Base-by-base conservation (phyloP, 2,888 invertebrate species). In the Slavum lentiscoides region DNA sequence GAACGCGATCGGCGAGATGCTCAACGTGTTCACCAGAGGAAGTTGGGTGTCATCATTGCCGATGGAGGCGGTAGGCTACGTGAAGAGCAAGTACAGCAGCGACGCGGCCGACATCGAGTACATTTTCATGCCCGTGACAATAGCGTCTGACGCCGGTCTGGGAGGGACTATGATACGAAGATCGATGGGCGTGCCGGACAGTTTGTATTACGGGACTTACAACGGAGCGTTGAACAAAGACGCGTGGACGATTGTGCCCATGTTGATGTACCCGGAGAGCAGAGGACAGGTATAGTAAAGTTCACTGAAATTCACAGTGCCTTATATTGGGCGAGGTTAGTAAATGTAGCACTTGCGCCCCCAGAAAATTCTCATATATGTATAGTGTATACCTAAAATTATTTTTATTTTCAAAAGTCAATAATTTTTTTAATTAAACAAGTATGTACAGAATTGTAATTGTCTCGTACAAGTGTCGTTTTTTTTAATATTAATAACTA, bases 41-140 rank as follows among this genome's bases (percentile, higher is more conserved):
- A 85, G 86, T 9, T 86, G 85, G 11, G 83, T 86, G 75, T 86
- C 87, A 0, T 85, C 86, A 5, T 83, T 87, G 19, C 88, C 88
- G 4, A 87, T 87, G 5, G 87, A 88, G 84, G 88, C 86, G 0
- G 84, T 88, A 5, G 88, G 87, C 2, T 88, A 88, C 83, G 85
- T 88, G 39, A 86, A 86, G 59, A 84, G 84, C 11, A 86, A 86
- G 81, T 86, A 86, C 82, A 86, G 86, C n/a, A 83, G 85, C 80
- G 73, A 83, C 19, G 84, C 77, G 8, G 85, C 85, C 1, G 85
- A 85, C 83, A 83, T 85, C 7, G 85, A 85, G 73, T 83, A 84
- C 21, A 83, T 85, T 17, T 84, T 85, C 43, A 69, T 84, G 0
- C 82, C 84, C 9, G 76, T 73, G 0, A 83, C 82, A 43, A 62